Percentiles rank a stretch among this genome's conserved stretches.
These are phyloP conservation scores for Trinorchestia longiramus DNA, from an alignment of 1,140 invertebrate genomes.

Conservation along the genomic window DNA sequence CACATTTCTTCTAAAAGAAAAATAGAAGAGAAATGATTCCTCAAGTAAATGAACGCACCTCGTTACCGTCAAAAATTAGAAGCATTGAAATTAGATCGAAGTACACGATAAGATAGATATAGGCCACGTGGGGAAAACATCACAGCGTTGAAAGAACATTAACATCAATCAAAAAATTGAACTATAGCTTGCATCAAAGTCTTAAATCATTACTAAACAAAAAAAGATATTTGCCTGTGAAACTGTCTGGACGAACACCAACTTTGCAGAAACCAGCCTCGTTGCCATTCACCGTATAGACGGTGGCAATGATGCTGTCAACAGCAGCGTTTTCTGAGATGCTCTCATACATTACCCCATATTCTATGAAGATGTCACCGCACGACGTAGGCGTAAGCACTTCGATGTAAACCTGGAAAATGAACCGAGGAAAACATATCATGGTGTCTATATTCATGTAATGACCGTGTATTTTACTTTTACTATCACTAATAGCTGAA, in stretches of 20 bases:
- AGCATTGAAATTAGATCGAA: no score
- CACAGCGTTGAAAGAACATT: no score
- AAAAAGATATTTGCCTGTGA: background rate
- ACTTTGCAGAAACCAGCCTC: background rate
- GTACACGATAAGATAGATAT: no score
- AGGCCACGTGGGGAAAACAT: no score
- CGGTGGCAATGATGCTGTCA: background rate
- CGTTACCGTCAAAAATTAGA: no score
- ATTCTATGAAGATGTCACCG: background rate
- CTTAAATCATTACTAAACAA: background rate
- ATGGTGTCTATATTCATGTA: no score
- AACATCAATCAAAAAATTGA: background rate
- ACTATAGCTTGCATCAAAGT: background rate
- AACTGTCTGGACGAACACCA: background rate
- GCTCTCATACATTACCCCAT: background rate
- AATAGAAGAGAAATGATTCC: no score
- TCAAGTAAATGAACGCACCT: no score
- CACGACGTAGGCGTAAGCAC: background rate
- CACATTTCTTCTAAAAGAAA: no score
- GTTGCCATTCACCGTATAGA: background rate
- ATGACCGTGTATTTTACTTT: no score
- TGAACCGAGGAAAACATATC: background rate
- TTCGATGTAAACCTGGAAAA: background rate
- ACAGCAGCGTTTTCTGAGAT: background rate
- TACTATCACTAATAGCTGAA: background rate